Evolutionary conservation across 2,888 invertebrate species (phyloP).

Genomic region (Pollenia griseotomentosa): DNA sequence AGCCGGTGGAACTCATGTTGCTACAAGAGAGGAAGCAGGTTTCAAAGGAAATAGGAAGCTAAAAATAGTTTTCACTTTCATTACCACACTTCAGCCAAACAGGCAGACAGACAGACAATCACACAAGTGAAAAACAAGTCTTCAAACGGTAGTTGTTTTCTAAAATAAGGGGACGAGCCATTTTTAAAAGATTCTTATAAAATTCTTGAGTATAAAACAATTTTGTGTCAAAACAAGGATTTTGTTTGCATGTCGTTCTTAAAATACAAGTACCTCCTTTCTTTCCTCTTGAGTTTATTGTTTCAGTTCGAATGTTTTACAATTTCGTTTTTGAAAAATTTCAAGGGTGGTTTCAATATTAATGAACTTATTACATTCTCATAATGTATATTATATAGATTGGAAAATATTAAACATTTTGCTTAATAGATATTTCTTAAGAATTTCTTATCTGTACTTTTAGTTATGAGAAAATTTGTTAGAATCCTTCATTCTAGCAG

Average conservation of each 20-base stretch:
- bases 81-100: constrained; percentile 11
- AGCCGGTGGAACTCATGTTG: constrained; percentile 19
- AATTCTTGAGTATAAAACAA: constrained; percentile 30
- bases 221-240: constrained; percentile 20
- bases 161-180: neutral
- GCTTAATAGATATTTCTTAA: neutral
- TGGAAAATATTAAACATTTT: neutral
- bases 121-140: neutral
- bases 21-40: constrained; percentile 29
- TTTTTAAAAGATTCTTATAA: neutral
- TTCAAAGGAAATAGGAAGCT: constrained; percentile 56
- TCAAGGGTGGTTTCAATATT: constrained; percentile 37
- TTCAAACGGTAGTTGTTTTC: constrained; percentile 35
- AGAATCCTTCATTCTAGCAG: constrained; percentile 6
- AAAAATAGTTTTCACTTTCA: constrained; percentile 68
- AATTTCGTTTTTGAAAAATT: neutral
- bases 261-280: constrained; percentile 10
- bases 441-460: neutral
- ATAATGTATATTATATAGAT: neutral
- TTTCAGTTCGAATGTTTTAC: neutral
- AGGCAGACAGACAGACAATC: neutral
- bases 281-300: neutral
- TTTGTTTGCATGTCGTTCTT: constrained; percentile 3
- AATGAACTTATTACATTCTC: constrained; percentile 5
- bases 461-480: neutral